These are phyloP conservation scores for Leptopilina myrica DNA, from an alignment of 2,888 invertebrate genomes.

Conservation along the genomic window DNA sequence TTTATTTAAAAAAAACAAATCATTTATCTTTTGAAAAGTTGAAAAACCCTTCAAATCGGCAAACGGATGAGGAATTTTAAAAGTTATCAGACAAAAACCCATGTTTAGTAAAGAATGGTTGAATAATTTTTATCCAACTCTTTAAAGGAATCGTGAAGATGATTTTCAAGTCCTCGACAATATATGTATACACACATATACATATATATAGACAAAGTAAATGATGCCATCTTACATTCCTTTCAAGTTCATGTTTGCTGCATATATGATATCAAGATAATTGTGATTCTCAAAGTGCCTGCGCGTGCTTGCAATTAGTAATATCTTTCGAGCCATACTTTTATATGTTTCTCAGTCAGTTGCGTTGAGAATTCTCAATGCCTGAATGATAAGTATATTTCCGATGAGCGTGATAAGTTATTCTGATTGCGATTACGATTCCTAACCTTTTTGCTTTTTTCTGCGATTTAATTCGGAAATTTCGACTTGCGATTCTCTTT, in stretches of 20 bases:
- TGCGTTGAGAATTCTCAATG: slow-evolving; percentile 1
- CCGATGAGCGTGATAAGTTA: slow-evolving; percentile 3
- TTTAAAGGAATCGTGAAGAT: too few relatives aligned
- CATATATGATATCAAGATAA: slow-evolving; percentile 15
- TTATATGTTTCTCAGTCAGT: slow-evolving; percentile 12
- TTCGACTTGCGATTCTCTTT: too few relatives aligned
- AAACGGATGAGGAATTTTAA: too few relatives aligned
- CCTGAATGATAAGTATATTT: slow-evolving; percentile 1
- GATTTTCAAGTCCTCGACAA: too few relatives aligned
- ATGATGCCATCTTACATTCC: slow-evolving; percentile 9
- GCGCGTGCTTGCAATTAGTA: slow-evolving; percentile 20
- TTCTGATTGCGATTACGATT: slow-evolving; percentile 6
- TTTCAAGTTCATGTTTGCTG: slow-evolving; percentile 20
- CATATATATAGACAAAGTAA: neutral
- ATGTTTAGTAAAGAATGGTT: too few relatives aligned
- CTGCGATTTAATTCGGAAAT: too few relatives aligned
- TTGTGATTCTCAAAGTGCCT: slow-evolving; percentile 15
- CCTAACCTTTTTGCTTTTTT: neutral
- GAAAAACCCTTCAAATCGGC: too few relatives aligned
- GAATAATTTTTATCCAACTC: too few relatives aligned
- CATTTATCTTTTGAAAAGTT: too few relatives aligned
- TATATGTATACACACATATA: too few relatives aligned
- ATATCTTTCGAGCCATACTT: slow-evolving; percentile 2
- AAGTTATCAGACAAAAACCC: too few relatives aligned
- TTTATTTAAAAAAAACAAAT: too few relatives aligned